Evolutionary conservation across 1,140 invertebrate genomes (phyloP).

Genomic region (Platyura marginata): DNA sequence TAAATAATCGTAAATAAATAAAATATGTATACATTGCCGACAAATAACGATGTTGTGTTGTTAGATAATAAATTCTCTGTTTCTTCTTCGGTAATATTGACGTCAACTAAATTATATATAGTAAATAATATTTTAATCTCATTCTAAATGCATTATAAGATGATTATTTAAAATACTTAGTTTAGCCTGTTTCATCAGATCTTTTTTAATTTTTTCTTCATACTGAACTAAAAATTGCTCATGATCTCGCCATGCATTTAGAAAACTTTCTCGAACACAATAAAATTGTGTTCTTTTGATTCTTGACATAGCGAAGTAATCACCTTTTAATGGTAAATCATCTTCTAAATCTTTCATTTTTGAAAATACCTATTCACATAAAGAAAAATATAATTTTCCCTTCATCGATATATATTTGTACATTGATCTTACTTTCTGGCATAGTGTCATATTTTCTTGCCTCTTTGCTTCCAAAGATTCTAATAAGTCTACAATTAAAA

Average conservation of each 20-base stretch:
- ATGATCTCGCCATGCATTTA: constrained; percentile 20
- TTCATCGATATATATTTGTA: too few relatives aligned
- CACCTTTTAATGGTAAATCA: constrained; percentile 17
- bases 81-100: constrained; percentile 19
- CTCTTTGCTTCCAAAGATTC: neutral
- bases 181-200: constrained; percentile 18
- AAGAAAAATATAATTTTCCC: neutral
- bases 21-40: constrained; percentile 17
- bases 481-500: neutral
- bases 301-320: constrained; percentile 18
- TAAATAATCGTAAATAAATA: neutral
- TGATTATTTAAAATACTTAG: constrained; percentile 10
- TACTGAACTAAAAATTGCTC: constrained; percentile 19
- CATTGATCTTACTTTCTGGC: neutral
- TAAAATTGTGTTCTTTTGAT: constrained; percentile 22
- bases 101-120: constrained; percentile 13
- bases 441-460: neutral
- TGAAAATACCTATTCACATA: neutral
- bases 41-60: constrained; percentile 21
- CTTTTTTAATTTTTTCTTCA: constrained; percentile 18
- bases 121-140: neutral
- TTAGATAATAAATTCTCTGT: constrained; percentile 19
- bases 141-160: neutral
- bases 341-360: constrained; percentile 18
- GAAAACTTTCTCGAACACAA: constrained; percentile 19